phyloP scores from a whole-genome alignment of 2,888 invertebrate genomes.

The Torymus auratus region DNA sequence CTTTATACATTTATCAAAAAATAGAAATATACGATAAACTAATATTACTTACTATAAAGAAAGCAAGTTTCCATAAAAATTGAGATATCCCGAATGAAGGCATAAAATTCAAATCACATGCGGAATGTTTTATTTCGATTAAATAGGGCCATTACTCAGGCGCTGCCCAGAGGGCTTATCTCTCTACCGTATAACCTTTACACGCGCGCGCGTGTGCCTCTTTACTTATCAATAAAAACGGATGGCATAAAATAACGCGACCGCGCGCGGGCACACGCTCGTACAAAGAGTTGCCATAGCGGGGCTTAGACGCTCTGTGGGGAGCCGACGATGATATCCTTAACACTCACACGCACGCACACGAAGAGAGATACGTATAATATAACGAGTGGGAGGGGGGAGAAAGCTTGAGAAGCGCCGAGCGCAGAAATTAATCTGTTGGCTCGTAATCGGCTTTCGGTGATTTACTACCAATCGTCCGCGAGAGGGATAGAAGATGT shows the following conservation, averaged over 20 bases:
- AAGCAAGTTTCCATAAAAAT: background rate
- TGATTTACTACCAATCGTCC: conserved; percentile 68
- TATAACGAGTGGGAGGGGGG: conserved; percentile 13
- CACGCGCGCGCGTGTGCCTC: background rate
- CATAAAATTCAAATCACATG: conserved; percentile 8
- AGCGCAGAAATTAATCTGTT: conserved; percentile 73
- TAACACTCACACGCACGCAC: conserved; percentile 7
- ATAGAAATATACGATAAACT: background rate
- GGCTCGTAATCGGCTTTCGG: conserved; percentile 73
- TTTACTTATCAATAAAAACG: conserved; percentile 43
- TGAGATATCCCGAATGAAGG: background rate
- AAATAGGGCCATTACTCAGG: background rate
- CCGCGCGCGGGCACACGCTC: too few species aligned
- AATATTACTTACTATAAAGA: background rate
- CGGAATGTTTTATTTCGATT: background rate
- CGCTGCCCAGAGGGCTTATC: background rate
- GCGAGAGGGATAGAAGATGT: conserved; percentile 64
- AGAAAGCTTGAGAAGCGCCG: conserved; percentile 45
- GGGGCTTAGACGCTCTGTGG: background rate
- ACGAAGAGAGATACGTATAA: too few species aligned
- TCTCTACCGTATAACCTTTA: background rate
- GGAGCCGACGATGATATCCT: conserved; percentile 34
- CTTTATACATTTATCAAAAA: too few species aligned
- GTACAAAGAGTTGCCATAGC: conserved; percentile 29
- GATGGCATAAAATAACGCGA: conserved; percentile 7